Percentiles rank a stretch among this genome's conserved stretches.
Evolutionary conservation across 2,113 vertebrate genomes (phyloP).

Genomic region (Collichthys lucidus): DNA sequence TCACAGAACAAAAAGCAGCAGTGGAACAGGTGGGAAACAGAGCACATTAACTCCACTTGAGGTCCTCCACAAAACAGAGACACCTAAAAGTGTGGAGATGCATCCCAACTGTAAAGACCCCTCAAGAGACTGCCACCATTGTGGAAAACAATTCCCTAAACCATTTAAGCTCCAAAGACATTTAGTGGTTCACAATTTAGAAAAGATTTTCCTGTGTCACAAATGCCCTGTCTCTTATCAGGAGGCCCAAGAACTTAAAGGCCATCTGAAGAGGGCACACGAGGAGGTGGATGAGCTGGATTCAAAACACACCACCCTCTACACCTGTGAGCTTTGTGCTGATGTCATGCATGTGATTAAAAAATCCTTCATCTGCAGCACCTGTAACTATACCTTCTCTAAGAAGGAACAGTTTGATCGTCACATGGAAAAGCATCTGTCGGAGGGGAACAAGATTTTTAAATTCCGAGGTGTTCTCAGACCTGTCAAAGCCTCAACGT

Average conservation of each 20-base stretch:
- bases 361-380: slow-evolving; percentile 98
- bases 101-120: slow-evolving; percentile 96
- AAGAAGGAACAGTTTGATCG: slow-evolving; percentile 98
- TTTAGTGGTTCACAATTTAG: slow-evolving; percentile 95
- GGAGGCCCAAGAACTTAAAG: slow-evolving; percentile 89
- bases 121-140: slow-evolving; percentile 97
- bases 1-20: slow-evolving; percentile 72
- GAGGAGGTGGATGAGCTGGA: slow-evolving; percentile 87
- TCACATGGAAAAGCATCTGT: slow-evolving; percentile 97
- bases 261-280: slow-evolving; percentile 89
- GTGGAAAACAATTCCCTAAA: slow-evolving; percentile 97
- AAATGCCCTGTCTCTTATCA: slow-evolving; percentile 93
- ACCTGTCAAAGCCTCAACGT: slow-evolving; percentile 77
- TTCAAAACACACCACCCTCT: slow-evolving; percentile 94
- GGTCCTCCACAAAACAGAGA: slow-evolving; percentile 80
- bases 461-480: slow-evolving; percentile 92
- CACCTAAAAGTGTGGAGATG: slow-evolving; percentile 85
- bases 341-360: slow-evolving; percentile 97
- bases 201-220: slow-evolving; percentile 95
- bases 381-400: slow-evolving; percentile 98
- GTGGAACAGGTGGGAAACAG: slow-evolving; percentile 73
- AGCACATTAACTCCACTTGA: slow-evolving; percentile 79
- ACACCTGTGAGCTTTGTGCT: slow-evolving; percentile 95
- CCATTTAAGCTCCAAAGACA: slow-evolving; percentile 98
- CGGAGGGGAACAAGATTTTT: slow-evolving; percentile 88